Base-by-base conservation (phyloP, 2,113 vertebrate genomes). In the Thermophis baileyi region DNA sequence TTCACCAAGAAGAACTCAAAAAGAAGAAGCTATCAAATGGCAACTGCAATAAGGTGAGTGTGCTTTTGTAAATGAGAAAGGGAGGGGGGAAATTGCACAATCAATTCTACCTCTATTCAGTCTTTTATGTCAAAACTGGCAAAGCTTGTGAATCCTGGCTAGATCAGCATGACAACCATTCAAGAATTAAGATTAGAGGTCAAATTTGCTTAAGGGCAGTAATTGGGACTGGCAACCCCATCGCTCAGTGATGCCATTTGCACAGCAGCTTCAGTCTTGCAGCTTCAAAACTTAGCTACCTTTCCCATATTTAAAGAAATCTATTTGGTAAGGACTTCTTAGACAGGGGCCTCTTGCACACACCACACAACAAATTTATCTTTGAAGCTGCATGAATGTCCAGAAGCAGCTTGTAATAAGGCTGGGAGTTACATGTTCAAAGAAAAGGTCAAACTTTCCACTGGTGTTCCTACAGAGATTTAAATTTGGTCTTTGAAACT, bases 41-140 rank as follows among this genome's bases (percentile, higher is more conserved):
- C 69, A 95, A 94, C 51, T 94, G 93, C 92, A 94, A 87, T 89
- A 91, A 96, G 91, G 95, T 95, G 95, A 95, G 93, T 96, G 96
- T 94, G 54, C 93, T 94, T 85, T 90, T 92, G 69, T 53, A 93
- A 93, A 69, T 47, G 89, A 93, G 93, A 94, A 93, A 22, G 53
- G 44, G 85, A 69, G 2, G 90, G 88, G 91, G 94, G 74, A 50
- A 92, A 95, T 96, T 90, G 91, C 94, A 93, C 94, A 95, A 96
- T 96, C 95, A 96, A 46, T 90, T n/a, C 44, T 85, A 94, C 85
- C 90, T 81, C 93, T 91, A 95, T 95, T 95, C 94, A 94, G 94
- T 96, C 96, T 96, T 93, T 40, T 49, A 94, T 47, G n/a, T 0
- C 49, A 60, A 60, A 94, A 47, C 47, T 94, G 94, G 94, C 93